Base-by-base conservation (phyloP, 2,888 invertebrate species). In the Machimus atricapillus region DNA sequence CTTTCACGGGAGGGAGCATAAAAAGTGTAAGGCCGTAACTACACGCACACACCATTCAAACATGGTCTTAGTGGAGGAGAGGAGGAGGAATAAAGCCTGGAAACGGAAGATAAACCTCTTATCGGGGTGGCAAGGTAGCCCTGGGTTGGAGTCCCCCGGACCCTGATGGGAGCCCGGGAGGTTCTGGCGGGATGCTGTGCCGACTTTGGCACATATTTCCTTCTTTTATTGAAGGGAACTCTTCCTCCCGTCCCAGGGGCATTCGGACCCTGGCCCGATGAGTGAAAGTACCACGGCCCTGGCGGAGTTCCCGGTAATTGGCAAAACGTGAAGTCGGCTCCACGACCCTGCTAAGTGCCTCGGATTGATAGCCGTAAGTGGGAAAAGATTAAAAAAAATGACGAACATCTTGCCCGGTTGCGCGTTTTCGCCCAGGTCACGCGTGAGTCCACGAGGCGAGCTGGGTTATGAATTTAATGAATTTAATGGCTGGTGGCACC, bases 91-190 rank as follows among this genome's bases (percentile, higher is more conserved):
- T 66, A 86, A 89, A 87, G 89, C 89, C 90, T 90, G 90, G 90
- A 90, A 90, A 90, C 89, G 89, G 90, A 90, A 90, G 90, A 90
- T 90, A 90, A 90, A 90, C 90, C 89, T 90, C 90, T 90, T 90
- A 90, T 89, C 85, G 56, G 73, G 85, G 85, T 74, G 85, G 85
- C 74, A 74, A 74, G 52, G 79, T 52, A 52, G 27, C 52, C 43
- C 3, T n/a, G 79, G 23, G 23, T 19, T 79, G 27, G 27, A 14
- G 19, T 19, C 19, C 5, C 78, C 37, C 79, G 46, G 27, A 7
- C 16, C 16, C 40, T 52, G n/a, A n/a, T n/a, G 66, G 27, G 66
- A 56, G 16, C 56, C 56, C 19, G 56, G 56, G 56, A 58, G 0
- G 16, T 46, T 46, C 46, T 46, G n/a, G 19, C 9, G 23, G 19